Percentiles rank a stretch among this genome's conserved stretches.
Conservation (phyloP, 1,140 invertebrate species). For the Batillaria attramentaria region DNA sequence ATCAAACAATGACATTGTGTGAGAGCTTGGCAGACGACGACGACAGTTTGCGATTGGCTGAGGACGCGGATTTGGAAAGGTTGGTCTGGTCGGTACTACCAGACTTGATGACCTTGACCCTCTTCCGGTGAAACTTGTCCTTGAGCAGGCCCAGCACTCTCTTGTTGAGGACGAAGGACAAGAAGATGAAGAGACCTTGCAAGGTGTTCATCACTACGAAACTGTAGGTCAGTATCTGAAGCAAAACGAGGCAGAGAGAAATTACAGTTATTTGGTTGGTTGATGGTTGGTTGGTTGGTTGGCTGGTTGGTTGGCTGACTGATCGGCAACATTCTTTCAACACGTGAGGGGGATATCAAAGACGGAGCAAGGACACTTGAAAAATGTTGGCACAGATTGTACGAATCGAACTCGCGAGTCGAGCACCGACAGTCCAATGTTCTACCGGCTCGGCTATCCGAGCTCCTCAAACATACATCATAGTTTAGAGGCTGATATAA, state of each 20-base stretch:
- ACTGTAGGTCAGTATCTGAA: constrained; percentile 33
- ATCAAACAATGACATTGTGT: neutral
- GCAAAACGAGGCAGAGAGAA: neutral
- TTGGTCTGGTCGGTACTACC: constrained; percentile 8
- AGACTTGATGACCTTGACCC: constrained; percentile 12
- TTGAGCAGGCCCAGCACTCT: constrained; percentile 32
- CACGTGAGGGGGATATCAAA: too few species aligned
- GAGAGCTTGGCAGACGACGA: neutral
- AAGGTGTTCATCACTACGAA: constrained; percentile 54
- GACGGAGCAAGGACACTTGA: too few species aligned
- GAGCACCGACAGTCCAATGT: too few species aligned
- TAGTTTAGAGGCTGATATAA: too few species aligned
- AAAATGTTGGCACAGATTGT: too few species aligned
- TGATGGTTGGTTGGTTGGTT: too few species aligned
- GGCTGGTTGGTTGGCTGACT: too few species aligned
- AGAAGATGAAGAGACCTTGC: constrained; percentile 51
- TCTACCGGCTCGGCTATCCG: too few species aligned
- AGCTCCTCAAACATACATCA: too few species aligned
- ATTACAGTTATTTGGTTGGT: too few species aligned
- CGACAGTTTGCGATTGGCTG: neutral
- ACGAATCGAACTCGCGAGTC: too few species aligned
- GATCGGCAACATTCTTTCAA: too few species aligned
- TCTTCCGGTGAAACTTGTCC: constrained; percentile 17
- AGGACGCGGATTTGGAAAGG: neutral
- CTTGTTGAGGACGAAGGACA: constrained; percentile 45